Evolutionary conservation across 2,797 vertebrate genomes (phyloP), one percentile per base, ranked within the genome.

Genomic region (Rhinella marina): DNA sequence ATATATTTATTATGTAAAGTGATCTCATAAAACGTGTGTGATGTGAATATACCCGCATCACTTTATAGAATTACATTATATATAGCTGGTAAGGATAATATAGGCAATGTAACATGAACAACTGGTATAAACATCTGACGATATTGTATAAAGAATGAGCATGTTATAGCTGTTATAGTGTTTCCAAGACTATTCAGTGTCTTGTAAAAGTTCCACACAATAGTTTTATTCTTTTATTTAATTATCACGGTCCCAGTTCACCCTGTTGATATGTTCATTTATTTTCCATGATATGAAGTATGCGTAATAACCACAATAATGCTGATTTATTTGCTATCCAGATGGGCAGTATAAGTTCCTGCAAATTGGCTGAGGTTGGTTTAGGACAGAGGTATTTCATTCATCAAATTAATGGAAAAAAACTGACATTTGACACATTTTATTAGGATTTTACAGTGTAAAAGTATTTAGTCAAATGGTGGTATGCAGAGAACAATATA

Each of bases 221-320:
- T 85, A 59, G 32, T 81, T 61, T 77, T 64, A 85, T 88, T 88
- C 82, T 88, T 88, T 81, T n/a, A 88, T 73, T 23, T 85, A 57
- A 85, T 88, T 85, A 81, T 88, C 64, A 80, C 70, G 82, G 82
- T 85, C 66, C 25, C 29, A 11, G 76, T 81, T 85, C 66, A 52
- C 75, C 25, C 66, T 84, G 82, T 76, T 85, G 54, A 85, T 85
- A 41, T 62, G 85, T 75, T 88, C 32, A 88, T 88, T 85, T 84
- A 73, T 68, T 70, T 72, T 85, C 77, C 32, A 64, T 85, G 41
- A 75, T 88, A 61, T 84, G 56, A 62, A 85, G 25, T 81, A 85
- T 85, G 82, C 41, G 50, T 88, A 84, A 80, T 79, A 87, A 88
- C 66, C 87, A 85, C 82, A 88, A 81, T 85, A 88, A 88, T 88